phyloP scores from a whole-genome alignment of 1,140 invertebrate species.

The Whitmania pigra region DNA sequence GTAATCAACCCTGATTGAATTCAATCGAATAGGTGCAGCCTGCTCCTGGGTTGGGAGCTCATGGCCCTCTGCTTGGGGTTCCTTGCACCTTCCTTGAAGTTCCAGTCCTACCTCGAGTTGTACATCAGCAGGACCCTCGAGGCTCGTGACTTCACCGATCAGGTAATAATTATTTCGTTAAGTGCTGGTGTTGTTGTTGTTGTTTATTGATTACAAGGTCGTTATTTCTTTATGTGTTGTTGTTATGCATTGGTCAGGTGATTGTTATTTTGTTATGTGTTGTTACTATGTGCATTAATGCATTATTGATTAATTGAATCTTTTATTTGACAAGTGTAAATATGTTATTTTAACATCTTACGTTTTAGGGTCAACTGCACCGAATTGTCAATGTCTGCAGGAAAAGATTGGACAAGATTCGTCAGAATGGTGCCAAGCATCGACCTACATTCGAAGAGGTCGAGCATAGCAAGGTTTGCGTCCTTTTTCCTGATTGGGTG shows the following conservation, averaged over 20 bases:
- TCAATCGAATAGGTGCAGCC: constrained; percentile 25
- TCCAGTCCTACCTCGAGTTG: constrained; percentile 75
- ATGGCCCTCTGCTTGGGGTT: constrained; percentile 80
- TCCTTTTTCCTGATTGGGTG: background rate
- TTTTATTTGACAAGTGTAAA: background rate
- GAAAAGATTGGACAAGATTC: constrained; percentile 68
- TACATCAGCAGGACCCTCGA: constrained; percentile 54
- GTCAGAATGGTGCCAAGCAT: constrained; percentile 61
- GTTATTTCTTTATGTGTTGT: background rate
- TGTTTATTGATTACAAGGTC: too few species aligned
- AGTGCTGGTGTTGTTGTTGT: background rate
- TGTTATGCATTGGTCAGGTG: too few species aligned
- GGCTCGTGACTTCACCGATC: constrained; percentile 21
- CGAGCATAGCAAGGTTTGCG: constrained; percentile 72
- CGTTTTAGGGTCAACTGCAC: constrained; percentile 9
- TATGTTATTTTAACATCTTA: background rate
- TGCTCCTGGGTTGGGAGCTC: constrained; percentile 83
- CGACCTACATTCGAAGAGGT: constrained; percentile 84
- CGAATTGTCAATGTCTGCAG: constrained; percentile 48
- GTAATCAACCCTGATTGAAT: background rate
- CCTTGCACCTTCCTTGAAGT: constrained; percentile 79
- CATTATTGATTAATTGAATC: background rate
- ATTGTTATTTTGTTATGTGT: background rate
- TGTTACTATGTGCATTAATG: background rate
- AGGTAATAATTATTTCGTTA: constrained; percentile 13